Conservation (phyloP, 2,797 vertebrate species). For the Esox masquinongy region DNA sequence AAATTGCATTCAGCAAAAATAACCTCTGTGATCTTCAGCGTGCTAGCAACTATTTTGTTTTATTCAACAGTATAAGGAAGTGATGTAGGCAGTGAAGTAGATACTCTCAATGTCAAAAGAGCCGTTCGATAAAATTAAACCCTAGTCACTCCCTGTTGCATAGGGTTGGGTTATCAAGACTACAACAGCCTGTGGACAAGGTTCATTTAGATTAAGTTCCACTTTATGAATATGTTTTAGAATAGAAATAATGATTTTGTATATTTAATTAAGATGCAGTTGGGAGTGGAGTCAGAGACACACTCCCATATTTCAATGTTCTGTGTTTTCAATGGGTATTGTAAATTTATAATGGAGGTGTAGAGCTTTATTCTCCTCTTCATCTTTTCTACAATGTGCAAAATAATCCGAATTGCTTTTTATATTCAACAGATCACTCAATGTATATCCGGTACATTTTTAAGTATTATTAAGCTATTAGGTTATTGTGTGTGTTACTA, state of each 20-base stretch:
- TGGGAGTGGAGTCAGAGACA: background rate
- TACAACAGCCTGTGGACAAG: no score
- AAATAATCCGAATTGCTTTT: background rate
- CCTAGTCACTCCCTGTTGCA: no score
- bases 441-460: background rate
- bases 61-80: no score
- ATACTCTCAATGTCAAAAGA: background rate
- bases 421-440: slow-evolving; percentile 21
- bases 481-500: slow-evolving; percentile 39
- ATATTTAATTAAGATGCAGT: background rate
- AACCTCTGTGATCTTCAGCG: no score
- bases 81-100: no score
- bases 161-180: no score
- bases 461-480: slow-evolving; percentile 42
- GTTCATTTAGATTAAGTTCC: slow-evolving; percentile 6
- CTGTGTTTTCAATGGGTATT: background rate
- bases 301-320: background rate
- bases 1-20: no score
- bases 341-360: background rate
- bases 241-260: background rate
- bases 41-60: no score
- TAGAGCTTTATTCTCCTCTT: background rate
- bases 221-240: slow-evolving; percentile 1
- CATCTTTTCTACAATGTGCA: background rate
- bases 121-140: no score